Evolutionary conservation across 1,140 invertebrate genomes (phyloP).

Genomic region (Pinna nobilis): DNA sequence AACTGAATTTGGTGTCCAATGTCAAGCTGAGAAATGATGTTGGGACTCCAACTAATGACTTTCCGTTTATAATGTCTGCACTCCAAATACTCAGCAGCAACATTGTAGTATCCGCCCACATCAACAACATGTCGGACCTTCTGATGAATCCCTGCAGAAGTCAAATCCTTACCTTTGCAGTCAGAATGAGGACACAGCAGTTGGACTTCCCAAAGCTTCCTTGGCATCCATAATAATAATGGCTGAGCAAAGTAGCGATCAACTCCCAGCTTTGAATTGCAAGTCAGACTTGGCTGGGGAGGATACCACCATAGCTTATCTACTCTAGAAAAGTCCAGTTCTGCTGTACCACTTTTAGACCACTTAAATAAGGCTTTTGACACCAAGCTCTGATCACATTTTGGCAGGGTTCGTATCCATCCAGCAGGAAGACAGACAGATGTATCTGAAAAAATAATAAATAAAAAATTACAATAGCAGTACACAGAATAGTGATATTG

Average conservation of each 20-base stretch:
- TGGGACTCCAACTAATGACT: slow-evolving; percentile 17
- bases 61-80: slow-evolving; percentile 7
- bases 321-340: background rate
- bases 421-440: slow-evolving; percentile 7
- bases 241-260: slow-evolving; percentile 12
- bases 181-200: too few species aligned
- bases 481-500: too few species aligned
- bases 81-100: slow-evolving; percentile 13
- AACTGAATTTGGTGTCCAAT: slow-evolving; percentile 12
- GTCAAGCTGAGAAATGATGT: slow-evolving; percentile 4
- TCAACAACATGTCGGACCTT: too few species aligned
- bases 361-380: background rate
- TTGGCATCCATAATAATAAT: too few species aligned
- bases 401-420: slow-evolving; percentile 2
- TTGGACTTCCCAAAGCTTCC: too few species aligned
- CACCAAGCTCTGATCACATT: slow-evolving; percentile 7
- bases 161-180: too few species aligned
- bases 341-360: background rate
- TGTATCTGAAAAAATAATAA: too few species aligned
- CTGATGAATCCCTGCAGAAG: too few species aligned
- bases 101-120: slow-evolving; percentile 7
- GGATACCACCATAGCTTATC: slow-evolving; percentile 18
- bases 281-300: background rate
- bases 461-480: too few species aligned
- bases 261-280: background rate